These are phyloP conservation scores for Microcebus lehilahytsara DNA, from an alignment of 2,113 vertebrate species.

Conservation along the genomic window DNA sequence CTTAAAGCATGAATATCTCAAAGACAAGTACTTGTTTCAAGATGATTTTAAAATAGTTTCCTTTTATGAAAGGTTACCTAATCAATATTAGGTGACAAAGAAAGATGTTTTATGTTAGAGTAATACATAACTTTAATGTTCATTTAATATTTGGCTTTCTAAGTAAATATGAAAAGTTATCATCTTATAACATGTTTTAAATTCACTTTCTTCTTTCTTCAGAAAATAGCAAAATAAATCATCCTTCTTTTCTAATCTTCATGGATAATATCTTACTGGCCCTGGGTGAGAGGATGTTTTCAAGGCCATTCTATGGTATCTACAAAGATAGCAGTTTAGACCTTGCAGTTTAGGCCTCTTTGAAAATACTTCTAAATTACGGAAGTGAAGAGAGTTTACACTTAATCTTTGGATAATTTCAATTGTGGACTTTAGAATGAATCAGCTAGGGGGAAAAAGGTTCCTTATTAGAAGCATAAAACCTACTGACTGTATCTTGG, in stretches of 20 bases:
- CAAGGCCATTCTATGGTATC: slow-evolving; percentile 40
- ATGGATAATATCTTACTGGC: slow-evolving; percentile 62
- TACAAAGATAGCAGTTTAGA: slow-evolving; percentile 24
- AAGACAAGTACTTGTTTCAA: slow-evolving; percentile 59
- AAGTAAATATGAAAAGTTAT: slow-evolving; percentile 66
- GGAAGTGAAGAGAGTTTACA: slow-evolving; percentile 43
- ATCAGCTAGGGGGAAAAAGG: slow-evolving; percentile 59
- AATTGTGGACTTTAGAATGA: slow-evolving; percentile 66
- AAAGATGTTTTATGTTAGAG: slow-evolving; percentile 39
- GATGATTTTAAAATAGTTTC: slow-evolving; percentile 46
- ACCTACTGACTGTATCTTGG: slow-evolving; percentile 81
- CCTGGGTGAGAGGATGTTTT: slow-evolving; percentile 19
- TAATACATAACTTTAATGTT: slow-evolving; percentile 42
- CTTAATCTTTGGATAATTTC: slow-evolving; percentile 74
- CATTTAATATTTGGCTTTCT: slow-evolving; percentile 57
- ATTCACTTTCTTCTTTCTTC: slow-evolving; percentile 54
- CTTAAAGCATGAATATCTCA: slow-evolving; percentile 14
- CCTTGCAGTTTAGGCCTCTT: slow-evolving; percentile 19
- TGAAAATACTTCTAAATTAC: slow-evolving; percentile 40
- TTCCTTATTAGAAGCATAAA: slow-evolving; percentile 77
- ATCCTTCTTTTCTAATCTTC: slow-evolving; percentile 60
- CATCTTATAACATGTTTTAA: slow-evolving; percentile 33
- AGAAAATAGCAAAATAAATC: slow-evolving; percentile 53
- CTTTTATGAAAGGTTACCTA: slow-evolving; percentile 45
- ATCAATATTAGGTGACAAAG: slow-evolving; percentile 41